phyloP scores from a whole-genome alignment of 1,140 invertebrate species.

The Drosophila lacteicornis region DNA sequence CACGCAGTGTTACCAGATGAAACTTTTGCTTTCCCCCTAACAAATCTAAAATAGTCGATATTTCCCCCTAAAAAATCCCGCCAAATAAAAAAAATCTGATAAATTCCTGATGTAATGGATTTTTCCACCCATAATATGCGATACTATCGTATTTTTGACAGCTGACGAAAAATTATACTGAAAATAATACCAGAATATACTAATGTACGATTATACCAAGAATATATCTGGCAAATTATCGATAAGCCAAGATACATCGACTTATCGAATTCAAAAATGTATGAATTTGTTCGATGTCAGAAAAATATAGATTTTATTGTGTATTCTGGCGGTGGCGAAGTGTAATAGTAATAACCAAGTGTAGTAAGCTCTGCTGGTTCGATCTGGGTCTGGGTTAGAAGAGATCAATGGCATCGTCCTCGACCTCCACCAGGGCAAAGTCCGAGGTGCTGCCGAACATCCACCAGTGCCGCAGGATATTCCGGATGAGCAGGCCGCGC shows the following conservation, averaged over 20 bases:
- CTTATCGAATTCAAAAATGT: neutral
- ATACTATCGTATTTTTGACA: too few relatives aligned
- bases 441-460: constrained; percentile 77
- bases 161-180: neutral
- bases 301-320: neutral
- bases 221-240: too few relatives aligned
- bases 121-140: too few relatives aligned
- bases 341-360: neutral
- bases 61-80: too few relatives aligned
- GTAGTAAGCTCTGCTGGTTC: neutral
- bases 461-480: constrained; percentile 81
- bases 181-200: neutral
- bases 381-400: constrained; percentile 29
- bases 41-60: too few relatives aligned
- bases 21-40: too few relatives aligned
- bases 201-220: neutral
- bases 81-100: too few relatives aligned
- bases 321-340: neutral
- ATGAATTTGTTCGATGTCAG: neutral
- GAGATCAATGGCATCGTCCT: constrained; percentile 72
- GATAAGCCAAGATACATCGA: neutral
- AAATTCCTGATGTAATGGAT: too few relatives aligned
- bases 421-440: constrained; percentile 68
- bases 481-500: constrained; percentile 71
- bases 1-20: constrained; percentile 5